These are phyloP conservation scores for Aleadryas rufinucha DNA, from an alignment of 2,113 vertebrate genomes.

Conservation along the genomic window DNA sequence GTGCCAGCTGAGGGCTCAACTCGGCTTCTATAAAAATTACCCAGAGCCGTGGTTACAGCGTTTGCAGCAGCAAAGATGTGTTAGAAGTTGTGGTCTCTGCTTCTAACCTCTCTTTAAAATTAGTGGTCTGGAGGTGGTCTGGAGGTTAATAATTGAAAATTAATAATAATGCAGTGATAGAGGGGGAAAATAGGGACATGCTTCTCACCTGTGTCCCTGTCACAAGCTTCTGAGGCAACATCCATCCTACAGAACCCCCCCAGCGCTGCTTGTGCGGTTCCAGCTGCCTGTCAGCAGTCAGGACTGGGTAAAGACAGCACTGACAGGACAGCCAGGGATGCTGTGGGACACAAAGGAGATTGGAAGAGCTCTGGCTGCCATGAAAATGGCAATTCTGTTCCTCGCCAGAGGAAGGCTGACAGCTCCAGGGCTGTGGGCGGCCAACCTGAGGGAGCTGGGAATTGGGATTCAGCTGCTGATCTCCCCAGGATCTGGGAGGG, in stretches of 20 bases:
- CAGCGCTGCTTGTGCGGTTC: fast-evolving
- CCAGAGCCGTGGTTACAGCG: background rate
- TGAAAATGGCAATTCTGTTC: fast-evolving
- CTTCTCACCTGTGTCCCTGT: background rate
- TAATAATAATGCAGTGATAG: background rate
- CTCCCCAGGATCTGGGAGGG: background rate
- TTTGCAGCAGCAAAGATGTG: background rate
- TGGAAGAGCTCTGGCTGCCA: background rate
- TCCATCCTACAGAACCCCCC: background rate
- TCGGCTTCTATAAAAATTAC: background rate
- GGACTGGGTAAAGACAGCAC: fast-evolving
- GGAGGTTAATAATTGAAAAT: background rate
- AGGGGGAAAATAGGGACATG: background rate
- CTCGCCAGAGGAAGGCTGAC: background rate
- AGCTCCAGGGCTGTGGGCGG: background rate
- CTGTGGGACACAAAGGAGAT: background rate
- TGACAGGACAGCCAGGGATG: background rate
- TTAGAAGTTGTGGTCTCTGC: background rate
- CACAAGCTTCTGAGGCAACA: fast-evolving
- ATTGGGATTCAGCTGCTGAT: background rate
- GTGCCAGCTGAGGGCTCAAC: background rate
- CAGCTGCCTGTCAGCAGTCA: background rate
- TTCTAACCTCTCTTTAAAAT: background rate
- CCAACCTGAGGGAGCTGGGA: background rate
- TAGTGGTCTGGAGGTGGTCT: background rate